These are phyloP conservation scores for Telenomus remus DNA, from an alignment of 1,140 invertebrate genomes.

Conservation along the genomic window DNA sequence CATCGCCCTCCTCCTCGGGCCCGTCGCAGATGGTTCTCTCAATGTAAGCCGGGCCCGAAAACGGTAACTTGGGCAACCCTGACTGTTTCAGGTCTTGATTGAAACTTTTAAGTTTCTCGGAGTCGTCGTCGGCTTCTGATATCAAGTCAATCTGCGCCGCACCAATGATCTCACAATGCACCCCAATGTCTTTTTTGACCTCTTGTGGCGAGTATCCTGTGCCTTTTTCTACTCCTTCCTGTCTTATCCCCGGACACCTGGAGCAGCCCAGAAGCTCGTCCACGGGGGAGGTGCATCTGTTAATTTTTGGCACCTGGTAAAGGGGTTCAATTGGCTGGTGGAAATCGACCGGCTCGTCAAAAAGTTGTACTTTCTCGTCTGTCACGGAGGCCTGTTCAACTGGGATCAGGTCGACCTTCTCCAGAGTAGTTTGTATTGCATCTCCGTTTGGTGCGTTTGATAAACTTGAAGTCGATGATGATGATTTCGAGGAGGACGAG, in stretches of 20 bases:
- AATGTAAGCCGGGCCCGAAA: conserved; percentile 62
- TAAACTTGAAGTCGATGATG: not conserved
- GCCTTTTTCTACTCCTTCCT: conserved; percentile 35
- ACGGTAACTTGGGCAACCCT: conserved; percentile 41
- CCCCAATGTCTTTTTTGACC: conserved; percentile 22
- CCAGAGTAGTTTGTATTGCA: not conserved
- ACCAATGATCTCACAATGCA: conserved; percentile 23
- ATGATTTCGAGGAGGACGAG: too few relatives aligned
- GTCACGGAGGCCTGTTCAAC: too few relatives aligned
- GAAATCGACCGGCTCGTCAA: too few relatives aligned
- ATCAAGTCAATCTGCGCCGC: conserved; percentile 2
- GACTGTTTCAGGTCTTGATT: conserved; percentile 29
- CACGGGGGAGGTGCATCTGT: conserved; percentile 36
- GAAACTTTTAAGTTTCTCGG: conserved; percentile 27
- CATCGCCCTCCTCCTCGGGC: conserved; percentile 70
- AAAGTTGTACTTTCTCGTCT: too few relatives aligned
- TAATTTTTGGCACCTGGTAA: conserved; percentile 24
- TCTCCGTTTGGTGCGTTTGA: too few relatives aligned
- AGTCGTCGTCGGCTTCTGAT: conserved; percentile 4
- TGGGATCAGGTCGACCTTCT: conserved; percentile 3
- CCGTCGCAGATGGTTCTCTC: conserved; percentile 66
- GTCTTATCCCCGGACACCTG: conserved; percentile 16
- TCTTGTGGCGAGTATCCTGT: conserved; percentile 53
- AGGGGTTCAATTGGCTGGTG: not conserved
- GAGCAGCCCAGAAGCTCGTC: conserved; percentile 2